A percentile compares a stretch with the other conserved stretches of the same genome.
These are phyloP conservation scores for Ridgeia piscesae DNA, from an alignment of 1,140 invertebrate genomes.

Conservation along the genomic window DNA sequence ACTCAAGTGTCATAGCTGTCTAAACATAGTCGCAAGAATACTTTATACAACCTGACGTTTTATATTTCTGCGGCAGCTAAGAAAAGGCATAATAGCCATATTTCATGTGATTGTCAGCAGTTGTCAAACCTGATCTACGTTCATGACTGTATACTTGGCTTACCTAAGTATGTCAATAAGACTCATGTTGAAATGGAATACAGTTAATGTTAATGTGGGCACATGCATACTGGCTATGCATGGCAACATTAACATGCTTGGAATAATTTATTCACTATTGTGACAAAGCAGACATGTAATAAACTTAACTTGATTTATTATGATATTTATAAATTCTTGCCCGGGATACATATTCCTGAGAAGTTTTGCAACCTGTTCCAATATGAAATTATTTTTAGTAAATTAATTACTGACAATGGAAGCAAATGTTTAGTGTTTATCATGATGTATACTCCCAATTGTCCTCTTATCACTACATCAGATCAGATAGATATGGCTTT, in stretches of 20 bases:
- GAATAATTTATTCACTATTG: not conserved
- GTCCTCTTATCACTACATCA: not conserved
- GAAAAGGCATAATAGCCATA: not conserved
- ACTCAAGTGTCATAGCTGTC: not conserved
- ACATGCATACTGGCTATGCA: not conserved
- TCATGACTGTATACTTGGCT: not conserved
- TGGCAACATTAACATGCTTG: not conserved
- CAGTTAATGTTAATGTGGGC: not conserved
- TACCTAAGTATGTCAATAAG: not conserved
- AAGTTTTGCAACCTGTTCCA: too few relatives aligned
- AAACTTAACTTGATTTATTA: not conserved
- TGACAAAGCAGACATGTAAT: not conserved
- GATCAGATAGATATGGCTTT: not conserved
- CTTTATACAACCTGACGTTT: not conserved
- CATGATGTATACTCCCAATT: too few relatives aligned
- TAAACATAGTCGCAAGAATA: not conserved
- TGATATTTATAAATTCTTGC: not conserved
- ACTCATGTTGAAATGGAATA: not conserved
- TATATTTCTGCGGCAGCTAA: not conserved
- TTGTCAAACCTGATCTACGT: slow-evolving; percentile 14
- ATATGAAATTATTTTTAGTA: too few relatives aligned
- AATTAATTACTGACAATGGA: too few relatives aligned
- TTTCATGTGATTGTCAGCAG: slow-evolving; percentile 10
- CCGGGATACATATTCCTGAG: not conserved
- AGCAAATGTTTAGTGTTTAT: too few relatives aligned